Conservation (phyloP, 2,797 vertebrate species). For the Sebastes taczanowskii region DNA sequence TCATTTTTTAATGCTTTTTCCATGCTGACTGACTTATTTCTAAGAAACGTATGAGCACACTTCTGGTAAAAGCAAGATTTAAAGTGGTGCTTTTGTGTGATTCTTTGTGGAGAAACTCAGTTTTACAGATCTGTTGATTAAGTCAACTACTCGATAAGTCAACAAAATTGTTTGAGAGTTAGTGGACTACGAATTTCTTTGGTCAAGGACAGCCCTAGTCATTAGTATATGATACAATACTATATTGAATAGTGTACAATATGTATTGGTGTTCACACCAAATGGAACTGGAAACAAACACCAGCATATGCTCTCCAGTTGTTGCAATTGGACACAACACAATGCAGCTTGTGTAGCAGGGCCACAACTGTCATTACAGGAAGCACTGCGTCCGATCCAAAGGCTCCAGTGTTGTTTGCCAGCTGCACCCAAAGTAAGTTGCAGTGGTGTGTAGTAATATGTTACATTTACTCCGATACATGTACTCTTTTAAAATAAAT, state of each 20-base stretch:
- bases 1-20: no score
- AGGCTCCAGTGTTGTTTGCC: not conserved
- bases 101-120: not conserved
- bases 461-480: not conserved
- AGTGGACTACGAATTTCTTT: not conserved
- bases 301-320: slow-evolving; percentile 7
- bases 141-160: not conserved
- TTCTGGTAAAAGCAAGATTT: not conserved
- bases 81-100: not conserved
- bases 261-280: not conserved
- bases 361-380: slow-evolving; percentile 23
- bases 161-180: not conserved
- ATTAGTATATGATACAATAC: not conserved
- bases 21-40: not conserved
- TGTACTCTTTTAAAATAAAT: not conserved
- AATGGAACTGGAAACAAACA: not conserved
- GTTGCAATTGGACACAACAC: slow-evolving; percentile 21
- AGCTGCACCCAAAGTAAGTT: not conserved
- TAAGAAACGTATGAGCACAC: not conserved
- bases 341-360: slow-evolving; percentile 17
- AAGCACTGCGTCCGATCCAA: not conserved
- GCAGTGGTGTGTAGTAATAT: not conserved
- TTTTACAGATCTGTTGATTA: not conserved
- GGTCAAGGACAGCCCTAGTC: not conserved
- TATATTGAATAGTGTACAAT: not conserved